Base-by-base conservation (phyloP, 2,797 vertebrate species). In the Chelon auratus region DNA sequence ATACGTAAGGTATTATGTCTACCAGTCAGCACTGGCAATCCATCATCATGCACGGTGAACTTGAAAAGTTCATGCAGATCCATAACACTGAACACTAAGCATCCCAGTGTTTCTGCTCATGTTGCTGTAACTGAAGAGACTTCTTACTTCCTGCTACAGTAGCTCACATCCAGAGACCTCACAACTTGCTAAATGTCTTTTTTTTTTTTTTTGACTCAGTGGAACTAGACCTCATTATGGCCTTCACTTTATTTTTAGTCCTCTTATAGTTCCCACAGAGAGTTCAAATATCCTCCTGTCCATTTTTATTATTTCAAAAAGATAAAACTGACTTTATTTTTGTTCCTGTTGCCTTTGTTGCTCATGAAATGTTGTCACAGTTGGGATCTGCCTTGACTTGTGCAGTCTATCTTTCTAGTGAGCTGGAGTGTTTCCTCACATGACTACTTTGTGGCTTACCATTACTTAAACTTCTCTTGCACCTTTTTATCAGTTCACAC, bases 1-100 rank as follows among this genome's bases (percentile, higher is more conserved):
- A 81, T 88, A 73, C 80, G 85, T 86, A 82, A 82, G 74, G 76
- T 81, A 85, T 84, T 88, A 64, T 67, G 76, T 81, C 70, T 43
- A 22, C 54, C 83, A 55, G 42, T 63, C 59, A 33, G 76, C 62
- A 77, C 18, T 57, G 65, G 76, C 82, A 76, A 93, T 92, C 81
- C 85, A 90, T 93, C 90, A 91, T 81, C 48, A 58, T 24, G 75
- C 53, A 61, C 6, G 61, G 80, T 51, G 36, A 83, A 84, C 53
- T 75, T 72, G 52, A 66, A 68, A 77, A 73, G 62, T 68, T 81
- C 68, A 78, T 14, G 20, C 37, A 59, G 72, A 76, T 17, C 64
- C 55, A 70, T 17, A 52, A 42, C 43, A 60, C 45, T 77, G 62
- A 77, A 50, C 22, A 65, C 45, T 67, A 63, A 75, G 51, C 45